phyloP scores from a whole-genome alignment of 53 echinoderm and acorn worm species.

The Paracentrotus lividus region DNA sequence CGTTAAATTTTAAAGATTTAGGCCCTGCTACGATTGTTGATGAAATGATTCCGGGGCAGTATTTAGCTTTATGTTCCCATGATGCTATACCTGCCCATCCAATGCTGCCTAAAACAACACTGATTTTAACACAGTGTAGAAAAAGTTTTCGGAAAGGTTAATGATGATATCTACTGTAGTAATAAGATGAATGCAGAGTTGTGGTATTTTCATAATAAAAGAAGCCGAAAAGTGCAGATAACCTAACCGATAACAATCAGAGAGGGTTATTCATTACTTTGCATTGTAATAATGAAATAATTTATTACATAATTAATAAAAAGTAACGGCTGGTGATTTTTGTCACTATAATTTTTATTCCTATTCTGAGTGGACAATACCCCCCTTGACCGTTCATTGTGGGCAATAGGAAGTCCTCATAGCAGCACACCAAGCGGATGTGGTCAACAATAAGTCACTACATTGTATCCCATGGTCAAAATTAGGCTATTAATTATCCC shows the following conservation, averaged over 20 bases:
- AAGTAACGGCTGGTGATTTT: neutral
- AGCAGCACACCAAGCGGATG: neutral
- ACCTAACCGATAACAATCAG: neutral
- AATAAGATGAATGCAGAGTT: too few species aligned
- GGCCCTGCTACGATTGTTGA: too few species aligned
- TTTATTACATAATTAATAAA: neutral
- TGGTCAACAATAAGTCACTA: neutral
- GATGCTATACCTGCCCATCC: too few species aligned
- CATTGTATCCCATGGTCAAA: slow-evolving; percentile 31
- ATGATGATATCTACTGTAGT: too few species aligned
- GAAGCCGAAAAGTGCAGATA: neutral
- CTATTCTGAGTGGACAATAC: slow-evolving; percentile 16
- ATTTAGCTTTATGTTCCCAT: too few species aligned
- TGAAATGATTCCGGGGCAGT: too few species aligned
- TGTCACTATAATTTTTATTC: neutral
- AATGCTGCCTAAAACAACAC: too few species aligned
- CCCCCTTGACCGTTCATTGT: slow-evolving; percentile 18
- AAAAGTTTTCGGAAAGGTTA: too few species aligned
- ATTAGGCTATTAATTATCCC: slow-evolving; percentile 34
- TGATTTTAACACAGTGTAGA: too few species aligned
- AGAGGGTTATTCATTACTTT: neutral
- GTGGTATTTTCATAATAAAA: too few species aligned
- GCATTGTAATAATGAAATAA: neutral
- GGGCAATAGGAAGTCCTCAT: neutral
- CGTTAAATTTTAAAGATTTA: too few species aligned